Conservation (phyloP, 2,888 invertebrate genomes). For the Alloplasta piceator region DNA sequence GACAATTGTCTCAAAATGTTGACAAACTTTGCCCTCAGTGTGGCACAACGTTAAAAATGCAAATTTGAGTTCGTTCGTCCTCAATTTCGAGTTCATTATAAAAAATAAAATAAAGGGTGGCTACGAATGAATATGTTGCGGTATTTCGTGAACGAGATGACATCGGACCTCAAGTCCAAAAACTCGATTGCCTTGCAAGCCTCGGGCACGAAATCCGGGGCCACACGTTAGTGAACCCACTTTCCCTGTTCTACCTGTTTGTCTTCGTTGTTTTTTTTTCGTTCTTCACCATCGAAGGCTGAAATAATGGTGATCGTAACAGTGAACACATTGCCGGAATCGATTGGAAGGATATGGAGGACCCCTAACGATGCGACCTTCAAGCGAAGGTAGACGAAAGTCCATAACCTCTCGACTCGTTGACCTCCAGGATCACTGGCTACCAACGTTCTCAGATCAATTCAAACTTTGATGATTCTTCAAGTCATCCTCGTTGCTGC, state of each 20-base stretch:
- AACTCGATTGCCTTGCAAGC: conserved; percentile 65
- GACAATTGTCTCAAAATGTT: too few relatives aligned
- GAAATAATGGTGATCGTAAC: conserved; percentile 27
- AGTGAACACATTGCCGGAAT: too few relatives aligned
- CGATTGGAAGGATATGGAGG: too few relatives aligned
- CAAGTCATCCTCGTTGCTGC: too few relatives aligned
- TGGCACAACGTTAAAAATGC: not conserved
- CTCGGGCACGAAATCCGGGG: conserved; percentile 43
- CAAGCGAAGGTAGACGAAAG: too few relatives aligned
- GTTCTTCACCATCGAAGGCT: not conserved
- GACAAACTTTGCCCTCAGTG: not conserved
- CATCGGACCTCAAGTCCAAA: conserved; percentile 35
- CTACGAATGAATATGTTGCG: too few relatives aligned
- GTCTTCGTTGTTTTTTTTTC: conserved; percentile 8
- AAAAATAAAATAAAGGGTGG: not conserved
- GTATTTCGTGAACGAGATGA: too few relatives aligned
- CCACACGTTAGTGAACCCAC: conserved; percentile 32
- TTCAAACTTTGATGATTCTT: too few relatives aligned
- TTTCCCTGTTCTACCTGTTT: conserved; percentile 12
- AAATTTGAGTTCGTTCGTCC: not conserved
- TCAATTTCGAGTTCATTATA: not conserved
- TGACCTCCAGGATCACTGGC: too few relatives aligned
- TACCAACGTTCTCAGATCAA: too few relatives aligned
- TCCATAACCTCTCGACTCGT: too few relatives aligned
- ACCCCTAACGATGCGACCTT: too few relatives aligned